Percentiles rank a stretch among this genome's conserved stretches.
Evolutionary conservation across 2,888 invertebrate genomes (phyloP).

Genomic region (Chaitophorus viminalis): DNA sequence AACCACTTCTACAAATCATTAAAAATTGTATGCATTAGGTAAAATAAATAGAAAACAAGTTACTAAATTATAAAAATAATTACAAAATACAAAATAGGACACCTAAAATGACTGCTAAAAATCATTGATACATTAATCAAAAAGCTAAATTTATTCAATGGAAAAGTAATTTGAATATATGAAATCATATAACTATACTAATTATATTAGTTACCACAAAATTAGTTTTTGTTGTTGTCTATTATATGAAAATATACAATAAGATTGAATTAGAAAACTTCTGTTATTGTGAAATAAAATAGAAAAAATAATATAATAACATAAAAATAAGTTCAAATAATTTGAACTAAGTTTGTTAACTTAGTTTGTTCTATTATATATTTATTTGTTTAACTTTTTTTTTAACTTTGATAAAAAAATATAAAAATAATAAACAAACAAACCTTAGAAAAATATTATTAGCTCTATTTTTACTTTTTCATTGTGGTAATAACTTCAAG

Average conservation of each 20-base stretch:
- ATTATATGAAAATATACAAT: too few relatives aligned
- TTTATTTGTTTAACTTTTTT: background rate
- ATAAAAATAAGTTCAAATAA: too few relatives aligned
- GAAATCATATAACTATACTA: background rate
- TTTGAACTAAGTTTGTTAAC: too few relatives aligned
- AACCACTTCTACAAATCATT: conserved; percentile 76
- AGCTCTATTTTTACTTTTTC: conserved; percentile 3
- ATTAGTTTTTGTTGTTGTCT: too few relatives aligned
- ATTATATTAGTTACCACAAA: too few relatives aligned
- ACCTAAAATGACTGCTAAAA: background rate
- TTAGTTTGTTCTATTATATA: too few relatives aligned
- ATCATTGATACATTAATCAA: background rate
- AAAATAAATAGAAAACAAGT: too few relatives aligned
- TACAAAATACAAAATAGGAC: background rate
- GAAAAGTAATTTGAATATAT: background rate
- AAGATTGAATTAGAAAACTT: too few relatives aligned
- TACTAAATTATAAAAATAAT: background rate
- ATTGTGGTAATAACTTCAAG: conserved; percentile 3
- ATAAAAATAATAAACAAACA: conserved; percentile 40
- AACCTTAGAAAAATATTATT: background rate
- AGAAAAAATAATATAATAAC: background rate
- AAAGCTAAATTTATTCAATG: background rate
- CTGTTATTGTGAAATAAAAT: too few relatives aligned
- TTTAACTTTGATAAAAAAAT: background rate
- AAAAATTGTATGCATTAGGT: conserved; percentile 39